These are phyloP conservation scores for Eupithecia pulchellata DNA, from an alignment of 2,888 invertebrate genomes.

Conservation along the genomic window DNA sequence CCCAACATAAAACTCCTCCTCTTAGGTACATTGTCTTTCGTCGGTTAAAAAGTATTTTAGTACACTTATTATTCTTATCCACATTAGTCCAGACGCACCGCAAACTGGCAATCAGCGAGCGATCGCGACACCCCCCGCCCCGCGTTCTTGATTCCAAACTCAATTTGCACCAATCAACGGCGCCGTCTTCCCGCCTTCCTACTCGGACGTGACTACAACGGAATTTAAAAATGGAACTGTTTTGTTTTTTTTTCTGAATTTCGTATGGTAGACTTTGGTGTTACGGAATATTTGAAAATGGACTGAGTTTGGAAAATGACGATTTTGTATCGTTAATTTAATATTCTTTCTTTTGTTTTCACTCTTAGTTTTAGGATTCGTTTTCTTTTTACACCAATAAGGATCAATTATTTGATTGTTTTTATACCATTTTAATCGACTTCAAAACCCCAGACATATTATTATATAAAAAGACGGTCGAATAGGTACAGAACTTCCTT, in stretches of 20 bases:
- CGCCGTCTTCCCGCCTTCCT: conserved; percentile 83
- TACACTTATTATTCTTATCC: conserved; percentile 32
- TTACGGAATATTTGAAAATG: conserved; percentile 11
- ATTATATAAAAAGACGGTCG: too few species aligned
- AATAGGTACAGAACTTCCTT: too few species aligned
- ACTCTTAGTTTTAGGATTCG: too few species aligned
- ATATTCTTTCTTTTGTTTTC: too few species aligned
- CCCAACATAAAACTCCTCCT: too few species aligned
- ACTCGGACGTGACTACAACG: conserved; percentile 65
- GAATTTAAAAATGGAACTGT: conserved; percentile 46
- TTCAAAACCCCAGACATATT: too few species aligned
- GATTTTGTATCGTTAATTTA: neutral
- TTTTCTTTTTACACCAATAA: too few species aligned
- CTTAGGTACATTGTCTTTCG: too few species aligned
- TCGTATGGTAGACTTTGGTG: conserved; percentile 8
- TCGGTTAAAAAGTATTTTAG: neutral
- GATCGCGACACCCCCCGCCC: conserved; percentile 77
- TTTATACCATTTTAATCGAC: too few species aligned
- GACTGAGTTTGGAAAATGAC: neutral
- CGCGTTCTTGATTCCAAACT: conserved; percentile 77
- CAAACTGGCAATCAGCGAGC: conserved; percentile 85
- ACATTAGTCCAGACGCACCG: conserved; percentile 63
- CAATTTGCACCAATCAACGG: conserved; percentile 85
- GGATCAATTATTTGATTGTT: too few species aligned
- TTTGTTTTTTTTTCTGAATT: conserved; percentile 29